phyloP scores from a whole-genome alignment of 30 jellyfish, hydroid and myxozoan genomes.

The Clytia hemisphaerica region DNA sequence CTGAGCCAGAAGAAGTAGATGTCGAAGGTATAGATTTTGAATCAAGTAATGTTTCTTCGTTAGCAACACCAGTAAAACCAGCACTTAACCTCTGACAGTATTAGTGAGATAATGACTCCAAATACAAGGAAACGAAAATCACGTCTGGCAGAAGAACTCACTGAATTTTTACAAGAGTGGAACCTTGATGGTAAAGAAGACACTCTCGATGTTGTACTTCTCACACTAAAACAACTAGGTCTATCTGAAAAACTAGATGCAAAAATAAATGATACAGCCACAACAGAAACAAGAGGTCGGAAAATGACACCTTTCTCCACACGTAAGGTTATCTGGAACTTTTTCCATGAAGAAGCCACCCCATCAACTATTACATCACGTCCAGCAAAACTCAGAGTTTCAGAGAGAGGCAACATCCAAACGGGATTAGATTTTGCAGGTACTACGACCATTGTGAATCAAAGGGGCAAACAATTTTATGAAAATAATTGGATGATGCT shows the following conservation, averaged over 20 bases:
- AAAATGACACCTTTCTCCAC: slow-evolving; percentile 20
- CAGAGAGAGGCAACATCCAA: slow-evolving; percentile 20
- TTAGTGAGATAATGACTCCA: no score
- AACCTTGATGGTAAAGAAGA: slow-evolving; percentile 13
- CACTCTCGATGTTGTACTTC: slow-evolving; percentile 15
- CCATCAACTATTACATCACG: slow-evolving; percentile 32
- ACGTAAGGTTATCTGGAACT: slow-evolving; percentile 17
- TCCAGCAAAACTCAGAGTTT: slow-evolving; percentile 33
- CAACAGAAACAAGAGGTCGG: slow-evolving; percentile 25
- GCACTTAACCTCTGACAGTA: no score
- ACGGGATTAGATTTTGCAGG: slow-evolving; percentile 18
- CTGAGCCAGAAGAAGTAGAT: no score
- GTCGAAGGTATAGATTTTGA: no score
- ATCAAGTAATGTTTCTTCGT: no score
- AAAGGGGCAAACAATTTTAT: slow-evolving; percentile 21
- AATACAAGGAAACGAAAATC: no score
- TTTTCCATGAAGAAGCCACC: slow-evolving; percentile 20
- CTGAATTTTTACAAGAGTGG: slow-evolving; percentile 1
- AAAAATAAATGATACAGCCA: no score
- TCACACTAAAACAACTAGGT: slow-evolving; percentile 22
- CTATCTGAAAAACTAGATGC: slow-evolving; percentile 9
- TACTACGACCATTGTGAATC: slow-evolving; percentile 17
- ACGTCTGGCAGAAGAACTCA: slow-evolving; percentile 22
- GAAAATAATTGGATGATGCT: slow-evolving; percentile 28
- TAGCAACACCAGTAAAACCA: no score